Evolutionary conservation across 2,113 vertebrate genomes (phyloP), one percentile per base, ranked within the genome.

Genomic region (Crocuta crocuta): DNA sequence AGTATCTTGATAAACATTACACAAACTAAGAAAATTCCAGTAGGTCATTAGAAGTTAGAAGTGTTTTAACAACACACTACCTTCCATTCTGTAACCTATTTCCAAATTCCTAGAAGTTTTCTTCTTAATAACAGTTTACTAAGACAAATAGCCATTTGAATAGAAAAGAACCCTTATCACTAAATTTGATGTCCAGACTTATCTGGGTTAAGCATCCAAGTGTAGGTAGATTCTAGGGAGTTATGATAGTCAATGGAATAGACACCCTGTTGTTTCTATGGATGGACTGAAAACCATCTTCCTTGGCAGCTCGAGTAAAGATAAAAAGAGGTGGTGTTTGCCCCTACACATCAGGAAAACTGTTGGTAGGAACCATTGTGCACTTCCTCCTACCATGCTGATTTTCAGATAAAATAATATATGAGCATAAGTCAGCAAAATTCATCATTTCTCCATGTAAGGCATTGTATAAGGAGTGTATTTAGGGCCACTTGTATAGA

Each of bases 1-100:
- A 16, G 12, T 31, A n/a, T 87, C 16, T 81, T 68, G 24, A 58
- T 78, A 76, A 76, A 76, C 93, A 13, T 45, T 74, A 33, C 2
- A 87, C 68, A 43, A 91, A 83, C 31, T 88, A 74, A 96, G 15
- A 68, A 93, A 94, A 95, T 87, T 90, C 10, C 61, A 80, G 23
- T 82, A 50, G 48, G 7, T 78, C 81, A 84, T 35, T 92, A 80
- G 91, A 98, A 89, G 43, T 55, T 81, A 91, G 13, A 11, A 95
- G 55, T 88, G 90, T 95, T 89, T 24, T 68, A 76, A 86, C 5
- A 79, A 45, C 35, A 70, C 7, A 26, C 35, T 83, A 9, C 13
- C 35, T 95, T 89, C 58, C 23, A 78, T 81, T 82, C 8, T 74
- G 19, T 91, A 63, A 80, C 73, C 76, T 88, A 93, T 35, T 33